Evolutionary conservation across 2,888 invertebrate species (phyloP).

Genomic region (Hypsopygia costalis): DNA sequence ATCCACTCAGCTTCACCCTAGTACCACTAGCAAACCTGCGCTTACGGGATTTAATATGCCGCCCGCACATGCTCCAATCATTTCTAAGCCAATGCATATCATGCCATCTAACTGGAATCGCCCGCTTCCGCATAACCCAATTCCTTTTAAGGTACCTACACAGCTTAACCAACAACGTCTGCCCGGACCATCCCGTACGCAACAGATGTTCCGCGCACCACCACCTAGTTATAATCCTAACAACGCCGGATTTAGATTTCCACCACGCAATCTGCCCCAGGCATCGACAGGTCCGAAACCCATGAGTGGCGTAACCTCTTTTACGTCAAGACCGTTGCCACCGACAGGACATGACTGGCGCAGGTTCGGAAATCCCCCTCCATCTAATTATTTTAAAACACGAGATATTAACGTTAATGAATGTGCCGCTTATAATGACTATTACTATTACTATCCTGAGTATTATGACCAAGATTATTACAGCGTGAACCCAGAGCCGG

Average conservation of each 20-base stretch:
- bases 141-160: too few species aligned
- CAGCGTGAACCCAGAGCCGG: too few species aligned
- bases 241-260: slow-evolving; percentile 3
- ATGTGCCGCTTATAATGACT: not conserved
- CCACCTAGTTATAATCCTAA: slow-evolving; percentile 13
- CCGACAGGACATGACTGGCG: slow-evolving; percentile 8
- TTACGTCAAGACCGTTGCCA: slow-evolving; percentile 1
- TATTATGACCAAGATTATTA: slow-evolving; percentile 1
- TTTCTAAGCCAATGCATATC: too few species aligned
- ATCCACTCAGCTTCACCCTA: too few species aligned
- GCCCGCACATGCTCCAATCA: too few species aligned
- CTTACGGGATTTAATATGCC: too few species aligned
- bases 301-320: slow-evolving; percentile 13
- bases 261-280: slow-evolving; percentile 4
- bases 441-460: not conserved
- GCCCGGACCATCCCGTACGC: slow-evolving; percentile 10
- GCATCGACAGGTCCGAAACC: slow-evolving; percentile 6
- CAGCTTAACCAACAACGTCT: too few species aligned
- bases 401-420: slow-evolving; percentile 8
- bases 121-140: too few species aligned
- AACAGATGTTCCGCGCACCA: slow-evolving; percentile 10
- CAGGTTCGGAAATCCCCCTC: slow-evolving; percentile 8
- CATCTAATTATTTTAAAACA: slow-evolving; percentile 3
- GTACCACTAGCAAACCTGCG: too few species aligned
- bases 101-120: too few species aligned